Base-by-base conservation (phyloP, 2,113 vertebrate species). In the Symphodus melops region DNA sequence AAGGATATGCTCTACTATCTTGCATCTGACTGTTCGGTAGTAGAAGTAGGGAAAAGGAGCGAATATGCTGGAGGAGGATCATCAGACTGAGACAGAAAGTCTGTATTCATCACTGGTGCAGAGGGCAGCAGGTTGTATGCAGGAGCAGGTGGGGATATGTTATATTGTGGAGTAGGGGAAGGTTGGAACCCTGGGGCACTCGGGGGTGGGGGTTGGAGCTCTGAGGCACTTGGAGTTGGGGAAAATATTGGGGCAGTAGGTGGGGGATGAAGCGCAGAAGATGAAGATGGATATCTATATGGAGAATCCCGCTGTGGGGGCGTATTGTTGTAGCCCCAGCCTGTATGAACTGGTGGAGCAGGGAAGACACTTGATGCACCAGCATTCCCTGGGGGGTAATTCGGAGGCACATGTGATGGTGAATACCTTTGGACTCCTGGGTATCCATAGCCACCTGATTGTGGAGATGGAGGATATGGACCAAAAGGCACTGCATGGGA, bases 11-110 rank as follows among this genome's bases (percentile, higher is more conserved):
- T 36, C 9, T 28, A 3, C 71, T 68, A 71, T 39, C 86, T 85
- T 48, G 51, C 54, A 74, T 72, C 36, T 3, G 62, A 60, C 1
- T 28, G 53, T 14, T 79, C 75, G 51, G 39, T 6, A 37, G 39
- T 1, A 53, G 75, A 44, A 1, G 85, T 33, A 0, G 84, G 88
- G 66, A 91, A 91, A 53, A 90, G 81, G 9, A 86, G 12, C 5
- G 82, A 67, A 68, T 92, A 91, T 19, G 82, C 19, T 14, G 88
- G 89, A 57, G 91, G 91, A 76, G 42, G 37, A 65, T 90, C 85
- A 54, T 87, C 77, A 2, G 60, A n/a, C 4, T 84, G 85, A 72
- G 81, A 84, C 75, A 92, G 71, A 68, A 92, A 91, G 69, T 91
- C 78, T 23, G 58, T 68, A 28, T 77, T 68, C 72, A 82, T 79